Evolutionary conservation across 1,140 invertebrate species (phyloP), one percentile per base, ranked within the genome.

Genomic region (Drosophila sp.): DNA sequence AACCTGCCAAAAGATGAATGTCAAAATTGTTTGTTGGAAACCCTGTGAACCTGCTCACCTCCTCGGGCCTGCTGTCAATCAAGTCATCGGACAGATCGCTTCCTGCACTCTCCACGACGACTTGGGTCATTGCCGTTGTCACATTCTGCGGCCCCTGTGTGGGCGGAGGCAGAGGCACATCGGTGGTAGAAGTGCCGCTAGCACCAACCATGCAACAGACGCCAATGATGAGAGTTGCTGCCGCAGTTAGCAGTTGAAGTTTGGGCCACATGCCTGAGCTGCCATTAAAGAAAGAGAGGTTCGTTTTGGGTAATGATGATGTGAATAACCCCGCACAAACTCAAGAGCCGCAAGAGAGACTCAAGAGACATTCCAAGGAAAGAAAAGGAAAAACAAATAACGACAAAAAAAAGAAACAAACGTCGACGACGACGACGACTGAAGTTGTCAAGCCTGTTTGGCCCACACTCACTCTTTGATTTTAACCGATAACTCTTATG

Each of bases 221-320:
- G 70, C 73, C 70, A 66, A 89, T 66, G 72, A 89, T 66, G 72
- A 91, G 74, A 72, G 83, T 58, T 57, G 58, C 65, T 58, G 74
- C 58, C 50, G 76, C 75, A 76, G 72, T 66, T 77, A 83, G 68
- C 69, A 75, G 68, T 75, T 80, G 74, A 70, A 44, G 58, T 83
- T 87, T 73, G 54, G 69, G 79, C 79, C 83, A 76, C 90, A 91
- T 91, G 72, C 72, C 76, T 78, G 70, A 63, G 70, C 50, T 57
- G 60, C 78, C 80, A 47, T 41, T 64, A 32, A 38, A 40, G 33
- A 27, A 70, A 41, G 27, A 81, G 83, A 84, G 70, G 54, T 40
- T n/a, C 8, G 17, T 23, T 7, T 38, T 27, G 60, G 27, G 33
- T 11, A 23, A 23, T 17, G 56, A 3, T 25, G 35, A 38, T 76